Conservation (phyloP, 2,113 vertebrate species). For the Indicator maculatus region DNA sequence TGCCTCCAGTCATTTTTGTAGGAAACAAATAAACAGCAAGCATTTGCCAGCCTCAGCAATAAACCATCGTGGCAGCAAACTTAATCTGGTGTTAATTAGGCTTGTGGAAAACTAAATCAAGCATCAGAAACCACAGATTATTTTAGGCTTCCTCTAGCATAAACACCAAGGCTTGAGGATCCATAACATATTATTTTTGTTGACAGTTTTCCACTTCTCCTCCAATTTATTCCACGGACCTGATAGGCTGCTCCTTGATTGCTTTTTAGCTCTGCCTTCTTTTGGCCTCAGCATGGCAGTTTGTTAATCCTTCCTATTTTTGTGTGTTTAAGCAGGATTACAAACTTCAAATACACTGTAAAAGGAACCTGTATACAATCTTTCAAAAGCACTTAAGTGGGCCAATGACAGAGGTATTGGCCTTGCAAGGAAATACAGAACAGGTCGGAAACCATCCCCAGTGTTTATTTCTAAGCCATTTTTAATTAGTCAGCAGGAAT, state of each 20-base stretch:
- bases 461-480: constrained; percentile 90
- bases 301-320: constrained; percentile 84
- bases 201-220: constrained; percentile 76
- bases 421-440: constrained; percentile 66
- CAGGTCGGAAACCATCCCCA: constrained; percentile 78
- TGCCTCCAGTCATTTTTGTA: constrained; percentile 37
- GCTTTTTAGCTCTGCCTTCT: constrained; percentile 72
- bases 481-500: constrained; percentile 79
- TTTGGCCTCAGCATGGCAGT: constrained; percentile 68
- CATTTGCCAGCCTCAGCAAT: constrained; percentile 75
- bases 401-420: constrained; percentile 60
- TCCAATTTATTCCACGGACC: constrained; percentile 56
- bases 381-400: constrained; percentile 86
- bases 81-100: constrained; percentile 88
- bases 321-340: constrained; percentile 79
- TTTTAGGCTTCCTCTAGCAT: constrained; percentile 81
- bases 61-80: constrained; percentile 80
- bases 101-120: constrained; percentile 90
- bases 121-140: constrained; percentile 88
- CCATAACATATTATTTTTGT: constrained; percentile 77
- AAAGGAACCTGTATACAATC: constrained; percentile 88
- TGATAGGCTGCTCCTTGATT: constrained; percentile 73
- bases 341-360: constrained; percentile 85
- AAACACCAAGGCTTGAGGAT: constrained; percentile 75
- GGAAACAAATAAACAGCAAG: constrained; percentile 73